These are phyloP conservation scores for Artibeus lituratus DNA, from an alignment of 2,797 vertebrate species.

Conservation along the genomic window DNA sequence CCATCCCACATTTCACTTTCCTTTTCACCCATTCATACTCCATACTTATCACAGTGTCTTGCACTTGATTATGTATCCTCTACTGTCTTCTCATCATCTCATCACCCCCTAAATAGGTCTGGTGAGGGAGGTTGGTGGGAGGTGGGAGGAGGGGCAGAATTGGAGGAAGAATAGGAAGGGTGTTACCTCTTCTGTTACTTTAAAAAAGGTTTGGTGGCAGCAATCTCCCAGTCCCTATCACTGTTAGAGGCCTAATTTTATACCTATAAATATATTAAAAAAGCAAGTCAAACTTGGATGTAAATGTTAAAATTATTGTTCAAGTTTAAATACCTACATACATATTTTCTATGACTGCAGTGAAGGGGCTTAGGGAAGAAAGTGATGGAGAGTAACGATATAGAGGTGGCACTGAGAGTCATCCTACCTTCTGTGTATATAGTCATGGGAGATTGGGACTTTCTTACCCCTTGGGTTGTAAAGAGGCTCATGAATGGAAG, in stretches of 20 bases:
- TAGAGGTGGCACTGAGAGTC: neutral
- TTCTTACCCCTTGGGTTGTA: neutral
- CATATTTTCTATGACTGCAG: constrained; percentile 83
- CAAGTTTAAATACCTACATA: constrained; percentile 80
- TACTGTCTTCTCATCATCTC: neutral
- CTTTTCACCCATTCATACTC: constrained; percentile 35
- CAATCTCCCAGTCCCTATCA: constrained; percentile 66
- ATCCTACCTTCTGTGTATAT: neutral
- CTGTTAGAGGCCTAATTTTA: constrained; percentile 84
- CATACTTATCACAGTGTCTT: constrained; percentile 74
- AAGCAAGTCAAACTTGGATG: constrained; percentile 80
- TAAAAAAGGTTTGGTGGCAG: constrained; percentile 55
- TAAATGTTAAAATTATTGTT: constrained; percentile 82
- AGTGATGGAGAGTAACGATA: neutral
- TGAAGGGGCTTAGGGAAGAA: constrained; percentile 75
- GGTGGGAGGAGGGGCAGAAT: constrained; percentile 3
- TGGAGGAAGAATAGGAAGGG: constrained; percentile 53
- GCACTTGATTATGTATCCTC: constrained; percentile 68
- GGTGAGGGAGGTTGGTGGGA: constrained; percentile 27
- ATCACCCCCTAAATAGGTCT: neutral
- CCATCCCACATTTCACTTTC: constrained; percentile 22
- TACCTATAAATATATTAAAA: constrained; percentile 83
- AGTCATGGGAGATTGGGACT: neutral
- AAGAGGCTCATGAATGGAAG: neutral
- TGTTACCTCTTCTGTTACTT: constrained; percentile 67